These are phyloP conservation scores for Numida meleagris DNA, from an alignment of 2,113 vertebrate species.

Conservation along the genomic window DNA sequence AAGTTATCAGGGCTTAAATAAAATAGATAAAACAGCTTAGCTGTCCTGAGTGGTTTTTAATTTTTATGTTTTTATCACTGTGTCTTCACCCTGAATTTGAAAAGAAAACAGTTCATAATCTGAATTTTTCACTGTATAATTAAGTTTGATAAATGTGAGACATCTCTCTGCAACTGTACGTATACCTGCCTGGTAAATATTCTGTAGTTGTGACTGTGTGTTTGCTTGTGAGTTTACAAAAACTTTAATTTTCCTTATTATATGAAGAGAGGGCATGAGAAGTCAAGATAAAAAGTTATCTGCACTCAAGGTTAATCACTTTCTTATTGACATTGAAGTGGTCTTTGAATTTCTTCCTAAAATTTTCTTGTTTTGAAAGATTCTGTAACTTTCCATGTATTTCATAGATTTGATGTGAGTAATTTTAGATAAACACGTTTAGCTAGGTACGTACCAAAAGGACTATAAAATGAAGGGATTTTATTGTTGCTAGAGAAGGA, in stretches of 20 bases:
- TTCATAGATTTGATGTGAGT: not conserved
- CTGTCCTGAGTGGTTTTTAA: not conserved
- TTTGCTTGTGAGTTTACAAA: not conserved
- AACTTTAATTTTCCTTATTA: not conserved
- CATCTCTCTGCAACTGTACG: not conserved
- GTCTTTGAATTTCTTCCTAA: slow-evolving; percentile 3
- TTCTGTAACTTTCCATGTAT: not conserved
- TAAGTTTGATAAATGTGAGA: not conserved
- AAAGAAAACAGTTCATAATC: not conserved
- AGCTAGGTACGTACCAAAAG: not conserved
- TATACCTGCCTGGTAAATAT: not conserved
- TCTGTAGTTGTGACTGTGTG: not conserved
- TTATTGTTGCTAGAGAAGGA: not conserved
- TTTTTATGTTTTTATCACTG: not conserved
- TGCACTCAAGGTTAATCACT: not conserved
- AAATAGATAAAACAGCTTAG: not conserved
- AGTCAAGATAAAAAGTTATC: not conserved
- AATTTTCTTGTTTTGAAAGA: not conserved
- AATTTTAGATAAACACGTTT: not conserved
- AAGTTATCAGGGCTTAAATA: not conserved
- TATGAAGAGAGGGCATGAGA: not conserved
- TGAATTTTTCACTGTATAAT: not conserved
- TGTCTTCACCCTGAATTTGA: not conserved
- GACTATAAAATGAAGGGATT: not conserved
- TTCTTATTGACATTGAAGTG: not conserved